Base-by-base conservation (phyloP, 2,797 vertebrate species). In the Catharus ustulatus region DNA sequence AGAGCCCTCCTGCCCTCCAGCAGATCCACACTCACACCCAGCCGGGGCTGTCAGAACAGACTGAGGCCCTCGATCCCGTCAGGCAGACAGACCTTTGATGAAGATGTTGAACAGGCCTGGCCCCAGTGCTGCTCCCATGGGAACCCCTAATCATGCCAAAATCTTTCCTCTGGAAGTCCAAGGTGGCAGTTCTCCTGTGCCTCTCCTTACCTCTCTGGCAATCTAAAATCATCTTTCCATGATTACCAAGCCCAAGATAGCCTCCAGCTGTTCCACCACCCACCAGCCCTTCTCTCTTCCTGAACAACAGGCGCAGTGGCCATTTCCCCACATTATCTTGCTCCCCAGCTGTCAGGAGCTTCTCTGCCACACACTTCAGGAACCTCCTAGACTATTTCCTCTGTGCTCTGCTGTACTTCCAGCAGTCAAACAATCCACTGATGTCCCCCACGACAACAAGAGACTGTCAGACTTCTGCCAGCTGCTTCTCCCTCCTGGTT, bases 61-160 rank as follows among this genome's bases (percentile, higher is more conserved):
- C 20, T 17, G 11, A 30, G 16, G 5, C 36, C 54, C 48, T 78
- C 0, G 0, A 22, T 42, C 3, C 14, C 22, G 7, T 68, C 3
- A 1, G 8, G 5, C 64, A 38, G n/a, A n/a, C n/a, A n/a, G 32
- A 3, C 15, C 24, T n/a, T 4, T 11, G 15, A 13, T 17, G 22
- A 42, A 57, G 23, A 17, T 15, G 30, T 6, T 6, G 11, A 15
- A 23, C 8, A 30, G 43, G 29, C 16, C 34, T 34, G 34, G 34
- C 34, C 34, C 34, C 34, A 34, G 34, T 34, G 34, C 34, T 34
- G 34, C 34, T 34, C 34, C 34, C 26, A 14, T 3, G 17, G 36
- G 45, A 79, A 3, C 52, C 18, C 12, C 10, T 54, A 48, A 55
- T 23, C 18, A 42, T 14, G 17, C 6, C 69, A 27, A 34, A 34